Conservation (phyloP, 2,113 vertebrate genomes). For the Dipodomys spectabilis region DNA sequence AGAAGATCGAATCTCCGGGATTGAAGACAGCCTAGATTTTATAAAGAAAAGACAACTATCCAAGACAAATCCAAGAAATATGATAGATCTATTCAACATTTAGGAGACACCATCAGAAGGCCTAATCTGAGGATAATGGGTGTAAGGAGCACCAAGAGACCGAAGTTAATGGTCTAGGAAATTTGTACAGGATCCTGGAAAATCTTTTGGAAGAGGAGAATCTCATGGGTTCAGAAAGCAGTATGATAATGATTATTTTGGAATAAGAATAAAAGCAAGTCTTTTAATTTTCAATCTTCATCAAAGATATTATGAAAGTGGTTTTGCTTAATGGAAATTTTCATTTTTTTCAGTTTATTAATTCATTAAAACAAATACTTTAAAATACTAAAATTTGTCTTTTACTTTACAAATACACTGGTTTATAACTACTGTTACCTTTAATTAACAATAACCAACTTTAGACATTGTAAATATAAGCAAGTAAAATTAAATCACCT, state of each 20-base stretch:
- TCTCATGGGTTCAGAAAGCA: background rate
- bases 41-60: too few species aligned
- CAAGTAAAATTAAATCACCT: conserved; percentile 17
- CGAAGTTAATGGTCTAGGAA: too few species aligned
- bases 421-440: background rate
- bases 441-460: background rate
- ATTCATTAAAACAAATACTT: conserved; percentile 2
- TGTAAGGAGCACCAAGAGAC: too few species aligned
- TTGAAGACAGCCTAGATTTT: too few species aligned
- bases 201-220: background rate
- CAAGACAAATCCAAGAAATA: too few species aligned
- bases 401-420: conserved; percentile 14
- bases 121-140: too few species aligned
- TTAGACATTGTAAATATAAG: background rate
- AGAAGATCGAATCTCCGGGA: too few species aligned
- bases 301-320: background rate
- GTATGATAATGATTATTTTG: background rate
- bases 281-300: background rate
- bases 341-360: background rate
- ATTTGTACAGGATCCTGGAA: too few species aligned
- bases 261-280: background rate
- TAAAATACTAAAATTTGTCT: background rate
- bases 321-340: background rate
- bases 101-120: too few species aligned
- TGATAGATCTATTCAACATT: too few species aligned